phyloP scores from a whole-genome alignment of 2,888 invertebrate species.

The Eucriotettix oculatus region DNA sequence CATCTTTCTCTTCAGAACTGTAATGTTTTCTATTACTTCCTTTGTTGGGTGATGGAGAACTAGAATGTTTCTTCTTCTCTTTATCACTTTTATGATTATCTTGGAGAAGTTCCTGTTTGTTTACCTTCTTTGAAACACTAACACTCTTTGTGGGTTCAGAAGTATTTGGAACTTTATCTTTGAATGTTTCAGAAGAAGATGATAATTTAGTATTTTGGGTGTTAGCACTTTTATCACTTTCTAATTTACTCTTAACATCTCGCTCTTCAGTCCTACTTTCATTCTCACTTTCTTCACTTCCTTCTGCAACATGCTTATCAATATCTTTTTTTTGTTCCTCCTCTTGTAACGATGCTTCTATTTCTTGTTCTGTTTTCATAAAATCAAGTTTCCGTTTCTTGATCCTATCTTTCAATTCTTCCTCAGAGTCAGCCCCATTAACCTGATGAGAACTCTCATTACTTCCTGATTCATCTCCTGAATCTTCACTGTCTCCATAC shows the following conservation, averaged over 20 bases:
- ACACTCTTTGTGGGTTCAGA: background rate
- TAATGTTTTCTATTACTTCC: conserved; percentile 3
- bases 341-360: conserved; percentile 47
- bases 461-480: conserved; percentile 28
- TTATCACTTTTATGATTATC: background rate
- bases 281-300: conserved; percentile 17
- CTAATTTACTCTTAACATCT: too few relatives aligned
- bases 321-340: conserved; percentile 19
- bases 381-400: conserved; percentile 48
- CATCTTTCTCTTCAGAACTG: conserved; percentile 10
- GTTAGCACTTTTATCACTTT: conserved; percentile 15
- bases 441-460: conserved; percentile 20
- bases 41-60: background rate
- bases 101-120: too few relatives aligned
- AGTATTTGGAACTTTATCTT: background rate
- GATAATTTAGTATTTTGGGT: conserved; percentile 24
- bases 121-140: conserved; percentile 10
- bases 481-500: conserved; percentile 43
- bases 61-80: background rate
- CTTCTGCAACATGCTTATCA: conserved; percentile 22
- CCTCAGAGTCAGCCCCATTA: conserved; percentile 42
- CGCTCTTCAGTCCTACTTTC: conserved; percentile 16
- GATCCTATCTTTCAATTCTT: conserved; percentile 53
- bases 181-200: background rate
- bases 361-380: conserved; percentile 56